Evolutionary conservation across 92 coral and sea anemone species (phyloP).

Genomic region (Porites cylindrica): DNA sequence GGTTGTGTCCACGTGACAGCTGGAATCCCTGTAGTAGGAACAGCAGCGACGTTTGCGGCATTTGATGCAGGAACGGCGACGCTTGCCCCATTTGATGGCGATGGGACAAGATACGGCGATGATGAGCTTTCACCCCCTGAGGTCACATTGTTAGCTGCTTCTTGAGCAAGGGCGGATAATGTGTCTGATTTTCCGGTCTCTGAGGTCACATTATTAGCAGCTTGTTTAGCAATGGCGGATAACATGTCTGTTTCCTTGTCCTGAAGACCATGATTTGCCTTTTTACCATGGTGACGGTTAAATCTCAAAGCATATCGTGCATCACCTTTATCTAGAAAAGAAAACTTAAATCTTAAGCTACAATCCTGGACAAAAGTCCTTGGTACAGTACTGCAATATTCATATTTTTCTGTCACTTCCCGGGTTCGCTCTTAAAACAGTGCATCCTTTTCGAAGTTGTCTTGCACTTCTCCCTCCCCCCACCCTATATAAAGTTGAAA

Average conservation of each 20-base stretch:
- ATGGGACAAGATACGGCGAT: no score
- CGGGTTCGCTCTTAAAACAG: no score
- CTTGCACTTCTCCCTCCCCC: no score
- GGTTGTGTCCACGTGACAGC: background rate
- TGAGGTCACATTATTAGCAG: background rate
- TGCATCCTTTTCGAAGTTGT: no score
- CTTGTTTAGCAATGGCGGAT: constrained; percentile 12
- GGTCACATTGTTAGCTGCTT: no score
- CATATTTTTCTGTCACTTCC: no score
- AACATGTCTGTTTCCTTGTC: constrained; percentile 25
- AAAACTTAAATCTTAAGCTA: background rate
- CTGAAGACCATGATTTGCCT: background rate
- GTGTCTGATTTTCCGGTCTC: background rate
- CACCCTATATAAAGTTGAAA: no score
- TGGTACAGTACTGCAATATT: no score
- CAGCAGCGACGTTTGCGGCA: background rate
- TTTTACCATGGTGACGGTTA: constrained; percentile 20
- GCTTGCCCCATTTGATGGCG: background rate
- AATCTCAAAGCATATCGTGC: constrained; percentile 36
- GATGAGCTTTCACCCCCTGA: no score
- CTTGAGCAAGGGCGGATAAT: background rate
- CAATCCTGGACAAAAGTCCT: no score
- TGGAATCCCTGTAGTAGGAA: background rate
- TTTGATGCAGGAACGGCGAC: background rate
- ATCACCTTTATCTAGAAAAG: constrained; percentile 54